Evolutionary conservation across 2,113 vertebrate genomes (phyloP).

Genomic region (Dermatemys mawii): DNA sequence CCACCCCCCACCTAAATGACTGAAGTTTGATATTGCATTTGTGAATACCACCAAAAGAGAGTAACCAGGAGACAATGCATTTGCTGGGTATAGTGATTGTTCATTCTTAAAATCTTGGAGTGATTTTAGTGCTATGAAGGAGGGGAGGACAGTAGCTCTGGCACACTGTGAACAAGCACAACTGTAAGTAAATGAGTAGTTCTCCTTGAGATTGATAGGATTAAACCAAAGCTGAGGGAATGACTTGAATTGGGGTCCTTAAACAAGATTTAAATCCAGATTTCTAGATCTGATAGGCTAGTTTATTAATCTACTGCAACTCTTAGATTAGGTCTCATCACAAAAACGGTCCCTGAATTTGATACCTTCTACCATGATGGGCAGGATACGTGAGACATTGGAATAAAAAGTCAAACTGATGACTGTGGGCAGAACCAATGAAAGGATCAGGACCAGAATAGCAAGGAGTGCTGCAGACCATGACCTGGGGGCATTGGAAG

Average conservation of each 20-base stretch:
- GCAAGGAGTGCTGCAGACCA: not conserved
- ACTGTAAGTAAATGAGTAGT: not conserved
- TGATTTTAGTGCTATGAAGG: not conserved
- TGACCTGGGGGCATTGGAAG: not conserved
- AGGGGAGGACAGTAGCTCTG: not conserved
- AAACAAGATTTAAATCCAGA: not conserved
- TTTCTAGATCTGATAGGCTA: not conserved
- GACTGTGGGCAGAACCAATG: not conserved
- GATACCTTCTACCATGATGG: not conserved
- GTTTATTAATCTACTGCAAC: not conserved
- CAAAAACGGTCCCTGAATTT: not conserved
- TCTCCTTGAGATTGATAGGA: not conserved
- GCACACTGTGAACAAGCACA: not conserved
- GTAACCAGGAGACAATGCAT: not conserved
- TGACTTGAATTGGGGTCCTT: not conserved
- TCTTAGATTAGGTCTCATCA: not conserved
- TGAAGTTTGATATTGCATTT: not conserved
- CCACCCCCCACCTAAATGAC: too few relatives aligned
- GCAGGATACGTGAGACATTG: not conserved
- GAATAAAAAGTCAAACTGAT: not conserved
- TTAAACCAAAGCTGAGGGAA: rapidly evolving
- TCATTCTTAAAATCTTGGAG: not conserved
- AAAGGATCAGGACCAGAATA: not conserved
- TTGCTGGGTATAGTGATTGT: too few relatives aligned
- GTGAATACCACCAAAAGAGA: not conserved